Evolutionary conservation across 1,140 invertebrate species (phyloP), one percentile per base, ranked within the genome.

Genomic region (Zaprionus africanus): DNA sequence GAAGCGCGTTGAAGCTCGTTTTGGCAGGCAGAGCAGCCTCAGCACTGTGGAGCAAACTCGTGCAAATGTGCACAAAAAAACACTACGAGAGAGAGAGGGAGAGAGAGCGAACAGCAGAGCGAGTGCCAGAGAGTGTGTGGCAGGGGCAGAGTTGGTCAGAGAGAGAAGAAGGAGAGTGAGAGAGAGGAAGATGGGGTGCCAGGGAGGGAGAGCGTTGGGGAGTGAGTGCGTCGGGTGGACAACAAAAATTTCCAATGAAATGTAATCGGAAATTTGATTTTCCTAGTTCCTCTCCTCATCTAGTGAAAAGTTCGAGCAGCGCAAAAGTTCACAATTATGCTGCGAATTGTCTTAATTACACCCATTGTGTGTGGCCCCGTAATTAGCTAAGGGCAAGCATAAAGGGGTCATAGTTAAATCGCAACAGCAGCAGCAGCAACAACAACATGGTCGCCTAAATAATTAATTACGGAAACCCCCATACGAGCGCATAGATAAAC

Each of bases 331-430:
- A 13, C 46, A 51, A 51, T 51, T 51, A 51, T 51, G 46, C 19
- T 51, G 19, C 46, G 11, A 22, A 51, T 22, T 51, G 46, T 51
- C 19, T 51, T 51, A 51, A 51, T 51, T 51, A 51, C 46, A 24
- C 24, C 78, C 81, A 83, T 60, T 83, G 79, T 85, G 46, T 66
- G 77, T 46, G 41, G 41, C 46, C 63, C 54, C 43, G 70, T 82
- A 85, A 85, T 85, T 85, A 86, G 76, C 62, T 82, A 86, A 86
- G 79, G 82, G 77, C 82, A 86, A 59, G 61, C 58, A 72, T 81
- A 79, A 60, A 73, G 81, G 81, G 81, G 73, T 56, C 73, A 61
- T 66, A 68, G 77, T 74, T 62, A 83, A 82, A 83, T 84, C 67
- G 65, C 38, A 66, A 51, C 53, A 74, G 72, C 76, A 68, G 64